Evolutionary conservation across 2,797 vertebrate species (phyloP), one percentile per base, ranked within the genome.

Genomic region (Selene dorsalis): DNA sequence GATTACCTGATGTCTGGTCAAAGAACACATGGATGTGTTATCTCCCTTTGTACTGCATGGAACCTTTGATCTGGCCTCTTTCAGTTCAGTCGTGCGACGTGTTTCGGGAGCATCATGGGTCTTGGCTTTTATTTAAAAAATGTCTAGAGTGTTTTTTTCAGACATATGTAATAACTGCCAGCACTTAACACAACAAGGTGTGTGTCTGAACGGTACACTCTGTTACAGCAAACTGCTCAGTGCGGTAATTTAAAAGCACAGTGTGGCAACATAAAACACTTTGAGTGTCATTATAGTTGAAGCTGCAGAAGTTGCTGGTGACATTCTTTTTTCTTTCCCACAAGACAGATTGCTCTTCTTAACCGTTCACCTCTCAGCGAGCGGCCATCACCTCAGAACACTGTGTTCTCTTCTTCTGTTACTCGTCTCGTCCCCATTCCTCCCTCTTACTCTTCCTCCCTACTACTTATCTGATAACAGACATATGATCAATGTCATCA

Each of bases 401-500:
- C 0, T 35, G 9, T 50, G 38, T 22, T 53, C 18, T 62, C 32
- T 69, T 39, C 4, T 14, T 26, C 47, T 39, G 2, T n/a, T 45
- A 24, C 47, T 61, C 39, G 26, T 61, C 60, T 45, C 17, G 1
- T 43, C 28, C 68, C 52, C 35, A 47, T 59, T 7, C 12, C 39
- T 67, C 18, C 38, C 65, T 66, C 60, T 39, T 53, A 48, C 28
- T 55, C 14, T 30, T 10, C 55, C 35, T 7, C 45, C 22, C 43
- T 41, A 43, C 39, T 59, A 41, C 26, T 32, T 8, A 24, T 76
- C 75, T 62, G 67, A 71, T 63, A 72, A 43, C 60, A 69, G 28
- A 53, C 10, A 18, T 59, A 65, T 64, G 59, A 64, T 77, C 53
- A 30, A 60, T 32, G 62, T 64, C 62, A 63, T 41, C 73, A 60